Evolutionary conservation across 1,140 invertebrate species (phyloP), one percentile per base, ranked within the genome.

Genomic region (Venturia canescens): DNA sequence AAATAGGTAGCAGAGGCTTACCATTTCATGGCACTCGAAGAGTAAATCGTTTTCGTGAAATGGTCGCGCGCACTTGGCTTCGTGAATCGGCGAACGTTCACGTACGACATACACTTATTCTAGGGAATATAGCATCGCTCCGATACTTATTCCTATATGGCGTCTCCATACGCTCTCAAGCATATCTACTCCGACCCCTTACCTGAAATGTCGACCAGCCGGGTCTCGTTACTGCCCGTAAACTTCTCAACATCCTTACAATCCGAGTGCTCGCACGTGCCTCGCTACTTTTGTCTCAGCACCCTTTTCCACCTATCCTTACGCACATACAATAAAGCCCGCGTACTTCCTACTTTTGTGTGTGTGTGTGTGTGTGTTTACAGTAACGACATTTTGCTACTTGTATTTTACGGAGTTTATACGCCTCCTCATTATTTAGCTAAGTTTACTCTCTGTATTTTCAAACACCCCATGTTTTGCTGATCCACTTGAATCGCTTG

Each of bases 181-280:
- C 31, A 29, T 16, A 74, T 48, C 71, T 27, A 53, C 38, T 29
- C 44, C 26, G 5, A 53, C 71, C 44, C 71, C 44, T 29, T 74
- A 53, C 44, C 69, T 44, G 27, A n/a, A 27, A 23, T 57, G 48
- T 44, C 53, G 38, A 79, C 66, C 34, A 72, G 78, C 53, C 76
- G 80, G 53, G 18, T 80, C 75, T 80, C 71, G 79, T 84, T 82
- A 84, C 75, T 67, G 31, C 78, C 74, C 63, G 78, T 82, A 82
- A 83, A 84, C 34, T 83, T 84, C 80, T 80, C 80, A 76, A 78
- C 74, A 78, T 66, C 79, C 78, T 69, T 71, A 80, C 82, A 79
- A 81, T 72, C 80, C 70, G 79, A 84, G 81, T 81, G 81, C 83
- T 83, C 78, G 80, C 71, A 78, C 81, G 78, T 79, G 79, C 79